These are phyloP conservation scores for Moxostoma hubbsi DNA, from an alignment of 2,797 vertebrate genomes.

Conservation along the genomic window DNA sequence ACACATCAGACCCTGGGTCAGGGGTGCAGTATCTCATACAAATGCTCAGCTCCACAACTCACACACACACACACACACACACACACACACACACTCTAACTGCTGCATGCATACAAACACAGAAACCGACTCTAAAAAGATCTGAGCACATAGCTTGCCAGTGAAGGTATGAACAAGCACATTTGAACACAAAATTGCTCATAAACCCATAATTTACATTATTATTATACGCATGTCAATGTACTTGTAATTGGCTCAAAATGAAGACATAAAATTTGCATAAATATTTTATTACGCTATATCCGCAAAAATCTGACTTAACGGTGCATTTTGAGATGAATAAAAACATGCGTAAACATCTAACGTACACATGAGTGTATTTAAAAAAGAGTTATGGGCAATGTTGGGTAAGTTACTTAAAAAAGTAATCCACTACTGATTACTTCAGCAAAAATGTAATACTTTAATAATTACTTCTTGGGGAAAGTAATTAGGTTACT, in stretches of 20 bases:
- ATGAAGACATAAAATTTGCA: not conserved
- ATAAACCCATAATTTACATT: not conserved
- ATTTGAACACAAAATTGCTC: not conserved
- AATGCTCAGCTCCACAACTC: constrained; percentile 44
- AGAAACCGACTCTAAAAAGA: constrained; percentile 23
- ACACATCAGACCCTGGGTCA: constrained; percentile 66
- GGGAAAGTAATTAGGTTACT: too few relatives aligned
- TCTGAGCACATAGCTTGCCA: not conserved
- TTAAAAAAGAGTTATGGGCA: not conserved
- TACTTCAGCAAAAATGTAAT: too few relatives aligned
- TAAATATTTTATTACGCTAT: constrained; percentile 4
- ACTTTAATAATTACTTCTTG: too few relatives aligned
- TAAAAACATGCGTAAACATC: constrained; percentile 7
- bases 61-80: constrained; percentile 13
- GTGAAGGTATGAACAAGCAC: not conserved
- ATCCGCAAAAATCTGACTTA: not conserved
- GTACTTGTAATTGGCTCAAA: not conserved
- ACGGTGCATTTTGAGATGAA: not conserved
- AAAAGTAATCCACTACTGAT: too few relatives aligned
- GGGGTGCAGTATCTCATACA: constrained; percentile 54
- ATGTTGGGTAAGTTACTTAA: too few relatives aligned
- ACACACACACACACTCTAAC: constrained; percentile 19
- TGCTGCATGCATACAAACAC: constrained; percentile 7
- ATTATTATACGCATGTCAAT: not conserved
- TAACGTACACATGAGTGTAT: not conserved